Percentiles rank a stretch among this genome's conserved stretches.
These are phyloP conservation scores for Magallana angulata DNA, from an alignment of 1,140 invertebrate species.

Conservation along the genomic window DNA sequence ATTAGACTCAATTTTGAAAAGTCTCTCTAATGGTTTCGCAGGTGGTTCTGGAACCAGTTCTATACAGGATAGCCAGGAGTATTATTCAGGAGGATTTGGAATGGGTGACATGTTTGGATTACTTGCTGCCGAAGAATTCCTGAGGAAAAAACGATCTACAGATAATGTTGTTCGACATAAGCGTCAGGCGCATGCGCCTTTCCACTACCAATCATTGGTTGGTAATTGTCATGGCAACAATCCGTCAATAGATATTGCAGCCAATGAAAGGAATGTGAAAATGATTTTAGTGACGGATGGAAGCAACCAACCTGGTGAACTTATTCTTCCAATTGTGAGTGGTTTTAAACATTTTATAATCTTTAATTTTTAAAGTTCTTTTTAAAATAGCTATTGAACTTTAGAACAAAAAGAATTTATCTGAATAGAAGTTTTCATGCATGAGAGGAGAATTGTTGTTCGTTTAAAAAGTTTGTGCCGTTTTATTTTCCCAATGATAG, in stretches of 20 bases:
- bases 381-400: background rate
- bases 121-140: constrained; percentile 12
- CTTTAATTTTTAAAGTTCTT: background rate
- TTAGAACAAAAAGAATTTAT: too few species aligned
- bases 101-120: constrained; percentile 2
- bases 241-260: constrained; percentile 47
- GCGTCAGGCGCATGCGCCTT: background rate
- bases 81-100: constrained; percentile 32
- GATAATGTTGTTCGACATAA: constrained; percentile 13
- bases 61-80: constrained; percentile 23
- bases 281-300: constrained; percentile 36
- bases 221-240: constrained; percentile 43
- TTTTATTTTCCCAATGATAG: constrained; percentile 27
- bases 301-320: background rate
- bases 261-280: constrained; percentile 54
- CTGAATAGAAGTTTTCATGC: too few species aligned
- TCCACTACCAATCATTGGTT: constrained; percentile 48
- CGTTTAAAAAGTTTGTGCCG: too few species aligned
- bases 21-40: constrained; percentile 29
- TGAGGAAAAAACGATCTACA: constrained; percentile 46
- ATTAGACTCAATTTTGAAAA: constrained; percentile 52
- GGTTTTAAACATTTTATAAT: background rate
- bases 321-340: constrained; percentile 52
- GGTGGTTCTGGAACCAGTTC: constrained; percentile 21
- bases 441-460: too few species aligned